Evolutionary conservation across 2,888 invertebrate genomes (phyloP).

Genomic region (Acleris holmiana): DNA sequence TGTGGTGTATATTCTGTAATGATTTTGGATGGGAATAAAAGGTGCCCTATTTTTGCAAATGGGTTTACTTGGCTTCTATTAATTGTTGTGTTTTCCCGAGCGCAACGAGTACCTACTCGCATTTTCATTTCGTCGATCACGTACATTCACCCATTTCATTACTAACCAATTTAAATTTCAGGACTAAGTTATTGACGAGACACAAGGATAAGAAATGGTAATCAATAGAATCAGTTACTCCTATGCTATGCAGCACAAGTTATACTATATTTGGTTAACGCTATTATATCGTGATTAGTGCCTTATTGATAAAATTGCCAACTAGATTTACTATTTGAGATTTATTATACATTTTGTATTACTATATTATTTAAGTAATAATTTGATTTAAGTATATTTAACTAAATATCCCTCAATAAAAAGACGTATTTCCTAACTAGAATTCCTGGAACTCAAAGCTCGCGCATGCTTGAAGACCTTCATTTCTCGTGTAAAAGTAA

Average conservation of each 20-base stretch:
- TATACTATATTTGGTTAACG: slow-evolving; percentile 58
- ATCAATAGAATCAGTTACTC: slow-evolving; percentile 65
- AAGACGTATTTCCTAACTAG: too few relatives aligned
- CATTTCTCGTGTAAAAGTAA: too few relatives aligned
- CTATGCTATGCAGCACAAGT: slow-evolving; percentile 67
- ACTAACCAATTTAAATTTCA: slow-evolving; percentile 87
- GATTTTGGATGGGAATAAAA: too few relatives aligned
- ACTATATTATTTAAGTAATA: not conserved
- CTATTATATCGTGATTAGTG: slow-evolving; percentile 47
- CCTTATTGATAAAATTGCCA: slow-evolving; percentile 31
- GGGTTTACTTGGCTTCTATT: not conserved
- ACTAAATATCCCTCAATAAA: too few relatives aligned
- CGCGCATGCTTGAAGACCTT: too few relatives aligned
- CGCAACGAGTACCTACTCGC: not conserved
- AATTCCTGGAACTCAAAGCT: too few relatives aligned
- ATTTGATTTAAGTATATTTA: too few relatives aligned
- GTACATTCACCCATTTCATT: slow-evolving; percentile 73
- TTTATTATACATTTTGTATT: not conserved
- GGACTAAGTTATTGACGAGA: slow-evolving; percentile 94
- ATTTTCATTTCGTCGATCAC: slow-evolving; percentile 43
- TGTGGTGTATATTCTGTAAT: too few relatives aligned
- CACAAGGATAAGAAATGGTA: slow-evolving; percentile 94
- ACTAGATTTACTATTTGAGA: not conserved
- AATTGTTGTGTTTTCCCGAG: not conserved
- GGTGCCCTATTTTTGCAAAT: too few relatives aligned